Evolutionary conservation across 2,113 vertebrate species (phyloP), one percentile per base, ranked within the genome.

Genomic region (Crotalus tigris): DNA sequence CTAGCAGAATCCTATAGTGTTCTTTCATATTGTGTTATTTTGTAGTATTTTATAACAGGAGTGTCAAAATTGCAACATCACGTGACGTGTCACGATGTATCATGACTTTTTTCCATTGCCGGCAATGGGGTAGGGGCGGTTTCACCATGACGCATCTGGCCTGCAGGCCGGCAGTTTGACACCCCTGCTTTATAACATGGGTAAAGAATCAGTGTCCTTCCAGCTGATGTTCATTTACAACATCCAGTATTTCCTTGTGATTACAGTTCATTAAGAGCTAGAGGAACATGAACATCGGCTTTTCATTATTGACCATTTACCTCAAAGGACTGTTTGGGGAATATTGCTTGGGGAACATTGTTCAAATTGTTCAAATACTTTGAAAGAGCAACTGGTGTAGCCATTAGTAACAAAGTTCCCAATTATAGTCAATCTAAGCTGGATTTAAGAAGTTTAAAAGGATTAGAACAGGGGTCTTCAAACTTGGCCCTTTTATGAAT

Each of bases 341-440:
- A 86, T 51, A 9, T 24, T 54, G 1, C 91, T 87, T n/a, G 89
- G 9, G 23, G 39, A 46, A 88, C 46, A 13, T 24, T 87, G 44
- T 88, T 91, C 92, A 93, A 92, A 91, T 49, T 55, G 89, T 85
- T 53, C 58, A 91, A 64, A 10, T 88, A 49, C 39, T 54, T 92
- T 93, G 75, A 93, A 69, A 93, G 86, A 90, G 26, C 39, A 58
- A 91, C 33, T 86, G 55, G 23, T 59, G 24, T 44, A 10, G 15
- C 17, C 85, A 59, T n/a, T 58, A 85, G 24, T 29, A 85, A 57
- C 12, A 58, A 17, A 12, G 21, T n/a, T 7, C 24, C 29, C 51
- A 7, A 88, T 59, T 59, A 54, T 86, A 55, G 17, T 15, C 24
- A 57, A 29, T 33, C 58, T 64, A 53, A 9, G 23, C n/a, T 44